A percentile compares a stretch with the other conserved stretches of the same genome.
Conservation (phyloP, 2,113 vertebrate species). For the Xiphorhynchus elegans region DNA sequence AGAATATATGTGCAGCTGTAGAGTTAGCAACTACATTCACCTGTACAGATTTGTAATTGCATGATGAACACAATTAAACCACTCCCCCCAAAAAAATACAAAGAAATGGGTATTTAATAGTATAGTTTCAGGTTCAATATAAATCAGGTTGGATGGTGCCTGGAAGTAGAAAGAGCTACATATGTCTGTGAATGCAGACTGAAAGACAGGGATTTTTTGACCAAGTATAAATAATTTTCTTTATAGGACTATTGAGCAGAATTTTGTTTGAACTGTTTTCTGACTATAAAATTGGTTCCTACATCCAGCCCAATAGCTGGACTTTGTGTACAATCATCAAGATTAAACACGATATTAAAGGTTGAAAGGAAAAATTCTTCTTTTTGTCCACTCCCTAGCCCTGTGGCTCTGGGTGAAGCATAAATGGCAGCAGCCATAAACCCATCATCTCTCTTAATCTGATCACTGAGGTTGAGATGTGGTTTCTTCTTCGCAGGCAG, state of each 20-base stretch:
- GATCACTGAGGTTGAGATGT: not conserved
- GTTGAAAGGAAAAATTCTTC: not conserved
- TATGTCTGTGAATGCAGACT: not conserved
- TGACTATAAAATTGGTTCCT: not conserved
- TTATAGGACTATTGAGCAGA: not conserved
- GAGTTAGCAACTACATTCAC: not conserved
- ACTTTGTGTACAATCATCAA: not conserved
- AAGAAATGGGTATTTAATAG: not conserved
- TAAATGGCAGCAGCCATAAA: not conserved
- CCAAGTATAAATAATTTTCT: not conserved
- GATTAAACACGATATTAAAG: not conserved
- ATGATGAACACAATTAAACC: not conserved
- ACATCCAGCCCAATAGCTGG: not conserved
- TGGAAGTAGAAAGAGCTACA: not conserved
- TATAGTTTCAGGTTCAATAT: not conserved
- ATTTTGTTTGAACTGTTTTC: not conserved
- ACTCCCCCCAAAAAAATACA: not conserved
- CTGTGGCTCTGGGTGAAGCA: not conserved
- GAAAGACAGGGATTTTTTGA: not conserved
- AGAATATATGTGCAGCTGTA: not conserved
- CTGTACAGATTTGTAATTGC: not conserved
- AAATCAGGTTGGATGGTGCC: not conserved
- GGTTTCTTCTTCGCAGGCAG: not conserved
- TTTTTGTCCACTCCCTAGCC: not conserved
- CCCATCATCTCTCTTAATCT: not conserved